Percentiles rank a stretch among this genome's conserved stretches.
phyloP scores from a whole-genome alignment of 2,888 invertebrate genomes.

The Athrips mouffetella region DNA sequence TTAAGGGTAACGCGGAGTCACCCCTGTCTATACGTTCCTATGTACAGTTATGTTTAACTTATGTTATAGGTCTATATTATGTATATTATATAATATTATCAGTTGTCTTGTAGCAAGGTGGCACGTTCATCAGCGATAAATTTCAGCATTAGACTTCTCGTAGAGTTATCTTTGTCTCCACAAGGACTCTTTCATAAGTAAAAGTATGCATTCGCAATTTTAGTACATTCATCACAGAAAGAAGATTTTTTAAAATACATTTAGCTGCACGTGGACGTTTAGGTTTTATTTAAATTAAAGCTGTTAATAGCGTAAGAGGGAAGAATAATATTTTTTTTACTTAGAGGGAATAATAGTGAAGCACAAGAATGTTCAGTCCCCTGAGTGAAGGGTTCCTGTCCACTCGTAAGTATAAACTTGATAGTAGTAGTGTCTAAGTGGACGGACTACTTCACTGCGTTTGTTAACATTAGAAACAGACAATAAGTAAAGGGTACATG shows the following conservation, averaged over 20 bases:
- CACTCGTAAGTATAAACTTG: conserved; percentile 2
- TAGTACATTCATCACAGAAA: conserved; percentile 8
- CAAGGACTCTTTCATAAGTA: conserved; percentile 5
- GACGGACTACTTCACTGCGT: conserved; percentile 7
- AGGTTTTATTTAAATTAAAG: conserved; percentile 3
- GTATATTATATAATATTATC: background rate
- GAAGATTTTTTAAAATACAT: background rate
- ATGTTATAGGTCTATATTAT: background rate
- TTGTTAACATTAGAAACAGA: background rate
- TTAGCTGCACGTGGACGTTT: background rate
- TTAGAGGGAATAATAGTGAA: conserved; percentile 1
- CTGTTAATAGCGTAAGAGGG: background rate
- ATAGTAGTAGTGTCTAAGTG: conserved; percentile 1
- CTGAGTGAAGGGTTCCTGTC: conserved; percentile 3
- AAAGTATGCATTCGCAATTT: conserved; percentile 3
- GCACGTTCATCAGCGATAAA: background rate
- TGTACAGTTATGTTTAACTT: background rate
- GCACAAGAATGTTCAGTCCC: conserved; percentile 3
- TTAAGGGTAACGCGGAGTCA: background rate
- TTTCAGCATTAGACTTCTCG: background rate
- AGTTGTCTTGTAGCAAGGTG: background rate
- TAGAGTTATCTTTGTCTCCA: conserved; percentile 4
- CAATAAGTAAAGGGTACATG: background rate
- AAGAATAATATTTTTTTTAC: background rate
- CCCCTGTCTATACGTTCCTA: conserved; percentile 6